phyloP scores from a whole-genome alignment of 2,888 invertebrate genomes.

The Ariolimax columbianus region DNA sequence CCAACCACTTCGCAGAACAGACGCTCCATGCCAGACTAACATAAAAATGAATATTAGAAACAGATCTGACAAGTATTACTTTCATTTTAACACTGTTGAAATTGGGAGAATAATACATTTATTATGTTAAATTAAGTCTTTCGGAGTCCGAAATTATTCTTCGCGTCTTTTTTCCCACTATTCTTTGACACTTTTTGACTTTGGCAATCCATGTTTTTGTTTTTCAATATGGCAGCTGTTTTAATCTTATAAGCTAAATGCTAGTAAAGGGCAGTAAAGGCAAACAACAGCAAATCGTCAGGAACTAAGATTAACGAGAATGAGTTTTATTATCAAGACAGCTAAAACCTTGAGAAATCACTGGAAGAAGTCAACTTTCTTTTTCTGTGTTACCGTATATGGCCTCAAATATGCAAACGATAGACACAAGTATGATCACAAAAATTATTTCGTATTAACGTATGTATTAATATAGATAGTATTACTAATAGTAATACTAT shows the following conservation, averaged over 20 bases:
- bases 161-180: background rate
- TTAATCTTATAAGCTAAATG: background rate
- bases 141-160: background rate
- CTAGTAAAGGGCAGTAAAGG: background rate
- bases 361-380: slow-evolving; percentile 93
- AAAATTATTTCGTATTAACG: background rate
- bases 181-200: background rate
- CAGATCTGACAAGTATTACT: no score
- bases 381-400: slow-evolving; percentile 84
- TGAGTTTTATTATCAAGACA: slow-evolving; percentile 82
- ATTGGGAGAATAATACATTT: no score
- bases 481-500: no score
- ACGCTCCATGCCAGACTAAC: no score
- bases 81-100: no score
- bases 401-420: slow-evolving; percentile 85
- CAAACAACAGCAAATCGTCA: background rate
- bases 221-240: background rate
- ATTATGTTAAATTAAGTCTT: no score
- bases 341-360: slow-evolving; percentile 86
- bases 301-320: slow-evolving; percentile 27
- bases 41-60: no score
- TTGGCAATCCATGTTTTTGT: background rate
- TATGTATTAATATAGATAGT: background rate
- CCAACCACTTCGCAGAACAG: no score
- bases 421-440: slow-evolving; percentile 84